Evolutionary conservation across 2,113 vertebrate species (phyloP), one percentile per base, ranked within the genome.

Genomic region (Plotosus lineatus): DNA sequence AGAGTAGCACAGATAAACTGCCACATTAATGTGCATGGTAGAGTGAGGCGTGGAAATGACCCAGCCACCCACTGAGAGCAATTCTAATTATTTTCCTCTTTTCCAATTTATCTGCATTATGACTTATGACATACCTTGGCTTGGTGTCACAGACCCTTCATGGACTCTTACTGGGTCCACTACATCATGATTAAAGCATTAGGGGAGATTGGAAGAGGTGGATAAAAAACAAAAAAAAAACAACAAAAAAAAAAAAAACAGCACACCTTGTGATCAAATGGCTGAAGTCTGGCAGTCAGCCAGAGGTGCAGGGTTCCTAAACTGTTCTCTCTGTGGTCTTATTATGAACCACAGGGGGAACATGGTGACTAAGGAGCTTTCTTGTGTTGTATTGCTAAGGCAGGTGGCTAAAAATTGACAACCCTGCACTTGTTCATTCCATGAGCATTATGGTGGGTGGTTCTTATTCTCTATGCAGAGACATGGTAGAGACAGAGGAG

Each of bases 21-120:
- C 38, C 65, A 63, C 48, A 50, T 42, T 66, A 50, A 56, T 55
- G 73, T 7, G 14, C 26, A 65, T 75, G 66, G n/a, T 33, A 50
- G 58, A 69, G 40, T 21, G 10, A 36, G 36, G 69, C 69, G 40
- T 81, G 46, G 66, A 83, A 78, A 85, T 81, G 60, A 68, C 76
- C 82, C 36, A 6, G 71, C 75, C 66, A 53, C 65, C 78, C 69
- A 58, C 75, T 81, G 55, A 78, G 66, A 77, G 65, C 56, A 73
- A 65, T 56, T 86, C 58, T 82, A 84, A 86, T 87, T 83, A 83
- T 84, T 79, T 86, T 76, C 53, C 19, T 40, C 75, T 79, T 14
- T 48, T 72, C 28, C 80, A 82, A 88, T 88, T 85, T 80, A 85
- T 88, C 87, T 83, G 73, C 53, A 83, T 86, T 84, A 87, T 79